Evolutionary conservation across 2,113 vertebrate genomes (phyloP).

Genomic region (Chaetops frenatus): DNA sequence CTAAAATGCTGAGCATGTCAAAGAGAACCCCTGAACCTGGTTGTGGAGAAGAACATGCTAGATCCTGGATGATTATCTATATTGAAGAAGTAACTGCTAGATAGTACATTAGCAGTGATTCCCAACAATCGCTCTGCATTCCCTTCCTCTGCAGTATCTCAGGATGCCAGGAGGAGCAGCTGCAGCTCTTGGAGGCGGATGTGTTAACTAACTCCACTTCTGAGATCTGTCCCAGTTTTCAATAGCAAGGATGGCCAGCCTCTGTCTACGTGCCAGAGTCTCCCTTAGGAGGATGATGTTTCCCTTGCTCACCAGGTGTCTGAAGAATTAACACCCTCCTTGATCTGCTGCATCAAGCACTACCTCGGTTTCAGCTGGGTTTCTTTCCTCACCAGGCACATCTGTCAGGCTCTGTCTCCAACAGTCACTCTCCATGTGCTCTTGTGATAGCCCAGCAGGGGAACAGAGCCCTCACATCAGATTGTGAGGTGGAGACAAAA

Average conservation of each 20-base stretch:
- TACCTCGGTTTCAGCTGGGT: fast-evolving
- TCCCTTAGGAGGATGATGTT: neutral
- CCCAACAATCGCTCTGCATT: neutral
- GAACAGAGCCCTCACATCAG: neutral
- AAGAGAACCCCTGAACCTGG: neutral
- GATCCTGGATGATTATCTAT: neutral
- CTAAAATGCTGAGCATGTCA: neutral
- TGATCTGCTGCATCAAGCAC: neutral
- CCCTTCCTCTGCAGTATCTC: neutral
- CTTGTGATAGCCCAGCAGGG: neutral
- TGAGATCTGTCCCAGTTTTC: neutral
- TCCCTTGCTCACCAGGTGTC: neutral
- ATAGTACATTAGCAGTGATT: neutral
- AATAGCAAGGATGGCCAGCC: neutral
- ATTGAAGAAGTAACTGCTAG: neutral
- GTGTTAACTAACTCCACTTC: neutral
- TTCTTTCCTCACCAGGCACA: neutral
- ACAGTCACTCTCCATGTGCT: neutral
- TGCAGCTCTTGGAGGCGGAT: neutral
- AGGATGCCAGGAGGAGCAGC: neutral
- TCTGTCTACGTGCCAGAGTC: neutral
- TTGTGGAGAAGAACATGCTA: neutral
- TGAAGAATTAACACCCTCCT: neutral
- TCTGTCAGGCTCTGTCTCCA: neutral
- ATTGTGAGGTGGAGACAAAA: neutral